A percentile compares a stretch with the other conserved stretches of the same genome.
Conservation (phyloP, 1,140 invertebrate genomes). For the Melanaphis sacchari region DNA sequence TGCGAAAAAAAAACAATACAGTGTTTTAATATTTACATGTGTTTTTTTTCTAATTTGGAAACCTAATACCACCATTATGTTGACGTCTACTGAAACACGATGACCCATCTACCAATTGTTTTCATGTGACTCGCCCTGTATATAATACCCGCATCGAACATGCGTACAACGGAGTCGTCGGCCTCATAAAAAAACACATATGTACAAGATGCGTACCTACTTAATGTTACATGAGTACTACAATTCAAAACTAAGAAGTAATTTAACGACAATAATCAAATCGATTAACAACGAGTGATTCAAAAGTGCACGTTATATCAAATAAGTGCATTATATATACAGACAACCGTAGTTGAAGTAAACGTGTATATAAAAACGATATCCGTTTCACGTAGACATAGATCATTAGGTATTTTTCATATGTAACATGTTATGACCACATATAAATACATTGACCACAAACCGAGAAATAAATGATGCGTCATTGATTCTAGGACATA, state of each 20-base stretch:
- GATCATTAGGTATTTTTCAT: neutral
- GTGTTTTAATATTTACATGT: neutral
- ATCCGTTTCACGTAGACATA: neutral
- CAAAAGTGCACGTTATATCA: neutral
- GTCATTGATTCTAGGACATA: slow-evolving; percentile 22
- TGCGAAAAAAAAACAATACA: neutral
- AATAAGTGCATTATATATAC: neutral
- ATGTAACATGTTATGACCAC: neutral
- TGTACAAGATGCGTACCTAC: neutral
- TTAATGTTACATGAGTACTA: neutral
- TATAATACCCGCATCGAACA: slow-evolving; percentile 18
- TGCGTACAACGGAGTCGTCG: slow-evolving; percentile 1
- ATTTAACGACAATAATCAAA: neutral
- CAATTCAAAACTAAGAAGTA: neutral
- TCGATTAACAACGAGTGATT: neutral
- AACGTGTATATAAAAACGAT: neutral
- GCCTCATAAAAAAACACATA: slow-evolving; percentile 28
- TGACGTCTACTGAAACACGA: neutral
- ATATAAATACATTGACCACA: neutral
- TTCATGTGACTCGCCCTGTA: slow-evolving; percentile 5
- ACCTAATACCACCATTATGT: slow-evolving; percentile 22
- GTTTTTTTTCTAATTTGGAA: neutral
- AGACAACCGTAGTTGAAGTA: neutral
- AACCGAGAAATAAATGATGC: slow-evolving; percentile 17
- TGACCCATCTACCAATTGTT: neutral